phyloP scores from a whole-genome alignment of 2,888 invertebrate genomes.

The Miltochrista miniata region DNA sequence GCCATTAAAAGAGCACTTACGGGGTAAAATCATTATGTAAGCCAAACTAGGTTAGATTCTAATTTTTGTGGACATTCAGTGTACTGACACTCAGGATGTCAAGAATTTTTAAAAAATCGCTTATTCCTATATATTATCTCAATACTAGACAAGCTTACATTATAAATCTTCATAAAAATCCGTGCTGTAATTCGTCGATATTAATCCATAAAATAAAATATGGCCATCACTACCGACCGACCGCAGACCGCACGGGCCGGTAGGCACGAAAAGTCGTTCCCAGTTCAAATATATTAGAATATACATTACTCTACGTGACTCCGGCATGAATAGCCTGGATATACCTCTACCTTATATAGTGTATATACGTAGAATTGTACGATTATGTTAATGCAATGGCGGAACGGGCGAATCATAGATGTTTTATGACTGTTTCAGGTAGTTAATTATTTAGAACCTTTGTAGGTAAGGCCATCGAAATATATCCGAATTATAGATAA shows the following conservation, averaged over 20 bases:
- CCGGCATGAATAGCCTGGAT: slow-evolving; percentile 71
- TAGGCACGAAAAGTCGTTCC: slow-evolving; percentile 81
- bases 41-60: too few species aligned
- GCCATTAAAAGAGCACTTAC: too few species aligned
- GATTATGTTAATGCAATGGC: slow-evolving; percentile 23
- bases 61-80: too few species aligned
- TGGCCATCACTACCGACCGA: slow-evolving; percentile 49
- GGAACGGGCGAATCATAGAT: slow-evolving; percentile 10
- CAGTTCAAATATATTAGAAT: slow-evolving; percentile 82
- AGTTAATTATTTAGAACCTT: neutral
- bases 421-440: slow-evolving; percentile 1
- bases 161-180: neutral
- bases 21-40: too few species aligned
- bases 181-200: neutral
- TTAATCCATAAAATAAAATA: slow-evolving; percentile 20
- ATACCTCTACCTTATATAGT: slow-evolving; percentile 38
- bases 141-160: too few species aligned
- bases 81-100: too few species aligned
- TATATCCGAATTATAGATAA: too few species aligned
- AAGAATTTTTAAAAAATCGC: too few species aligned
- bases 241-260: slow-evolving; percentile 80
- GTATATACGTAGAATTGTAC: slow-evolving; percentile 16
- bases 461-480: too few species aligned
- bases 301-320: slow-evolving; percentile 82
- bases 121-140: too few species aligned